Evolutionary conservation across 2,797 vertebrate genomes (phyloP).

Genomic region (Typhlichthys subterraneus): DNA sequence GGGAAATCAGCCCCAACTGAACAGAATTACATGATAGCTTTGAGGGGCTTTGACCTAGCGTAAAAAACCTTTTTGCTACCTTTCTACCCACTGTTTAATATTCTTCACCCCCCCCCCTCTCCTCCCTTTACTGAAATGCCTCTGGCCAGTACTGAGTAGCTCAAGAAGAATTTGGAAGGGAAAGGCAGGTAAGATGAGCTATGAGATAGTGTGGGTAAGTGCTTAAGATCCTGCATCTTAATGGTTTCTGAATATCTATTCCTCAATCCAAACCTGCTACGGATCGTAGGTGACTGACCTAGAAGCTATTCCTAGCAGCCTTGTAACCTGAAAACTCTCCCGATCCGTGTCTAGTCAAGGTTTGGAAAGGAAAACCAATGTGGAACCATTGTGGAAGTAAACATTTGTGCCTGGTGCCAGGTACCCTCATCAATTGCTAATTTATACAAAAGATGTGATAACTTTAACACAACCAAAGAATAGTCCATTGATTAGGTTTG

Average conservation of each 20-base stretch:
- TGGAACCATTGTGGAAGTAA: background rate
- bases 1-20: conserved; percentile 51
- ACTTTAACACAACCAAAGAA: no score
- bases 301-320: background rate
- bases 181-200: background rate
- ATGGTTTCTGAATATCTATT: background rate
- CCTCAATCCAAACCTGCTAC: background rate
- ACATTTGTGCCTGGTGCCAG: no score
- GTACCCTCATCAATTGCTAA: no score
- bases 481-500: no score
- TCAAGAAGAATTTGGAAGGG: background rate
- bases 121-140: conserved; percentile 33
- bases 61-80: conserved; percentile 37
- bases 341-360: background rate
- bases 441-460: no score
- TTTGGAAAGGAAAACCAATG: background rate
- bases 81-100: conserved; percentile 27
- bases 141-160: conserved; percentile 18
- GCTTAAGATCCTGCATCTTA: conserved; percentile 1
- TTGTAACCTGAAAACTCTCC: background rate
- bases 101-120: conserved; percentile 27
- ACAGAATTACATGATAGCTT: conserved; percentile 53
- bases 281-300: background rate
- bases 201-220: background rate
- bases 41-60: conserved; percentile 42